Evolutionary conservation across 2,797 vertebrate species (phyloP).

Genomic region (Peromyscus eremicus): DNA sequence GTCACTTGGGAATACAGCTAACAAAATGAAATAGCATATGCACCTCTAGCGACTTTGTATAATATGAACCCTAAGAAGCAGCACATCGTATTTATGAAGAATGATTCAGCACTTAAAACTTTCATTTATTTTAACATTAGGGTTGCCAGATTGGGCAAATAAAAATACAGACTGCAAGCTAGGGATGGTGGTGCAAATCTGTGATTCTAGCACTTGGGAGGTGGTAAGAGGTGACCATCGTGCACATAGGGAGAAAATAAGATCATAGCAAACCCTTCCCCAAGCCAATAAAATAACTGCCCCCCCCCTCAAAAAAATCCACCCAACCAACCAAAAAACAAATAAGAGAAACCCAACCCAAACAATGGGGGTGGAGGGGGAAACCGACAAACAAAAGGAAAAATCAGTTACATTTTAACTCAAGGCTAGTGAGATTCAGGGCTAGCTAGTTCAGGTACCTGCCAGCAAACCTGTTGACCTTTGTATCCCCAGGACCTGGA

Average conservation of each 20-base stretch:
- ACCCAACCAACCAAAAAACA: background rate
- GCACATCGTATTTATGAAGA: background rate
- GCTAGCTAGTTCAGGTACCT: background rate
- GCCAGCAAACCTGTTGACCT: background rate
- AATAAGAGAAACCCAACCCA: background rate
- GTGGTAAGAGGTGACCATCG: background rate
- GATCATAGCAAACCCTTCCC: background rate
- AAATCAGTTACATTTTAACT: background rate
- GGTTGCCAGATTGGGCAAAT: conserved; percentile 6
- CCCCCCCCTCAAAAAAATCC: background rate
- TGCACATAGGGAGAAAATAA: background rate
- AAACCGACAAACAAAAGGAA: too few species aligned
- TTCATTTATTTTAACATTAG: conserved; percentile 27
- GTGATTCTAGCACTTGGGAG: background rate
- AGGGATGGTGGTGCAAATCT: background rate
- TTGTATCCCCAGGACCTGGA: background rate
- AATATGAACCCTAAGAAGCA: background rate
- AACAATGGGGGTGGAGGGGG: background rate
- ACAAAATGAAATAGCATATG: conserved; percentile 24
- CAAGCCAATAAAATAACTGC: background rate
- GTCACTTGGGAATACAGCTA: conserved; percentile 6
- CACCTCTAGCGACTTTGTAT: background rate
- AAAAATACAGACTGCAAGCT: background rate
- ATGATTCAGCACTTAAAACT: background rate
- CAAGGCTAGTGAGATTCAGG: background rate